These are phyloP conservation scores for Drosophila auraria DNA, from an alignment of 1,140 invertebrate species.

Conservation along the genomic window DNA sequence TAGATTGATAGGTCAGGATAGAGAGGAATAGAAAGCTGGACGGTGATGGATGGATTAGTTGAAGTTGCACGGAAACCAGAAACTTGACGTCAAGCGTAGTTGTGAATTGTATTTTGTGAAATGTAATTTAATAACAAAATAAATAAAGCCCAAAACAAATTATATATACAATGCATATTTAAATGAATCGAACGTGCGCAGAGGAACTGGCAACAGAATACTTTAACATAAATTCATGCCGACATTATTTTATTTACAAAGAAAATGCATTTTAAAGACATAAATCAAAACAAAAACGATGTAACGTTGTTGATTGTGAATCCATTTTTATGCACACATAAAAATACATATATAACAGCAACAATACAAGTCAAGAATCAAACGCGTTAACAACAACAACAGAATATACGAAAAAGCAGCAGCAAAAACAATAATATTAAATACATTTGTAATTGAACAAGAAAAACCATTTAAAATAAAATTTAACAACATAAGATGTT, in stretches of 20 bases:
- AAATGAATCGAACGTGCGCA: conserved; percentile 54
- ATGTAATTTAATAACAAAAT: conserved; percentile 76
- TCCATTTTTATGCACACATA: conserved; percentile 61
- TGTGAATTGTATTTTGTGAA: conserved; percentile 85
- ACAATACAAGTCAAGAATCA: conserved; percentile 48
- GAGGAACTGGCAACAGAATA: conserved; percentile 58
- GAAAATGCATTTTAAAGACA: conserved; percentile 64
- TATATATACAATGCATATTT: conserved; percentile 81
- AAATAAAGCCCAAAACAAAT: conserved; percentile 64
- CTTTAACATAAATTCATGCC: conserved; percentile 68
- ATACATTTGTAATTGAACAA: conserved; percentile 82
- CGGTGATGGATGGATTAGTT: conserved; percentile 64
- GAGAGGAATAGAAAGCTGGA: conserved; percentile 19
- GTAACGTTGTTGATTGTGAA: conserved; percentile 54
- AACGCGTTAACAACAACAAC: conserved; percentile 59
- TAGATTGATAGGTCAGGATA: conserved; percentile 27
- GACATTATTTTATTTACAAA: conserved; percentile 79
- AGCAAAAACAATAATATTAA: conserved; percentile 76
- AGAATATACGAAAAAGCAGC: conserved; percentile 43
- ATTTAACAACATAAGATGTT: conserved; percentile 72
- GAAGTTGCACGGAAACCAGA: conserved; percentile 61
- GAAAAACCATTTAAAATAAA: conserved; percentile 80
- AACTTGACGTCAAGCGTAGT: conserved; percentile 82
- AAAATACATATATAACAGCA: conserved; percentile 29
- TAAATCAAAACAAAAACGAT: conserved; percentile 43